Conservation (phyloP, 1,140 invertebrate genomes). For the Anagrus nilaparvatae region DNA sequence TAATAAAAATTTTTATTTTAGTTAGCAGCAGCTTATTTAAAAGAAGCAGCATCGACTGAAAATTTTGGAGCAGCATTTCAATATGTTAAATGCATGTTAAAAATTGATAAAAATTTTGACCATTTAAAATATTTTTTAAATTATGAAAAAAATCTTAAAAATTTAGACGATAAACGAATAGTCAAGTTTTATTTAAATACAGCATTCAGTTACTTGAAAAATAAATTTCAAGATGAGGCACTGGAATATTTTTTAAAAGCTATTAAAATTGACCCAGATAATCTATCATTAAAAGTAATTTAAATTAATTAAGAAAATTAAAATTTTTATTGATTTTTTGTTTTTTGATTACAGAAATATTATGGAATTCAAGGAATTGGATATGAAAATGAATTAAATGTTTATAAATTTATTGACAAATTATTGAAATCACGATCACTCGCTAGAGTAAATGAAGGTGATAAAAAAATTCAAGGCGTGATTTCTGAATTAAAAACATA, state of each 20-base stretch:
- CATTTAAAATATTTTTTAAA: background rate
- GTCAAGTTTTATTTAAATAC: background rate
- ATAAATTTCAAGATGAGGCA: background rate
- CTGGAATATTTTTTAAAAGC: background rate
- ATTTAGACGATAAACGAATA: background rate
- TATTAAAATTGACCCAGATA: background rate
- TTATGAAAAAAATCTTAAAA: background rate
- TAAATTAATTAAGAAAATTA: too few relatives aligned
- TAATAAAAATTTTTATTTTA: background rate
- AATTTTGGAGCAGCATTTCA: background rate
- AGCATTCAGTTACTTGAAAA: background rate
- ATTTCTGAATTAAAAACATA: too few relatives aligned
- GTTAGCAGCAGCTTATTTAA: background rate
- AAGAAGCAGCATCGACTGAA: background rate
- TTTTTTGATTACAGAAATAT: too few relatives aligned
- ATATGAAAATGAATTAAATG: too few relatives aligned
- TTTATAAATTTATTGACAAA: too few relatives aligned
- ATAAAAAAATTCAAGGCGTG: too few relatives aligned
- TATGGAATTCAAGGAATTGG: too few relatives aligned
- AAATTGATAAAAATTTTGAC: background rate
- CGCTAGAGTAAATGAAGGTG: too few relatives aligned
- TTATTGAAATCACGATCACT: too few relatives aligned
- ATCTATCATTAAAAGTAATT: background rate
- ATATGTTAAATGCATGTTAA: slow-evolving; percentile 2
- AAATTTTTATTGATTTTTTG: too few relatives aligned